These are phyloP conservation scores for Drosophila conformis DNA, from an alignment of 2,888 invertebrate genomes.

Conservation along the genomic window DNA sequence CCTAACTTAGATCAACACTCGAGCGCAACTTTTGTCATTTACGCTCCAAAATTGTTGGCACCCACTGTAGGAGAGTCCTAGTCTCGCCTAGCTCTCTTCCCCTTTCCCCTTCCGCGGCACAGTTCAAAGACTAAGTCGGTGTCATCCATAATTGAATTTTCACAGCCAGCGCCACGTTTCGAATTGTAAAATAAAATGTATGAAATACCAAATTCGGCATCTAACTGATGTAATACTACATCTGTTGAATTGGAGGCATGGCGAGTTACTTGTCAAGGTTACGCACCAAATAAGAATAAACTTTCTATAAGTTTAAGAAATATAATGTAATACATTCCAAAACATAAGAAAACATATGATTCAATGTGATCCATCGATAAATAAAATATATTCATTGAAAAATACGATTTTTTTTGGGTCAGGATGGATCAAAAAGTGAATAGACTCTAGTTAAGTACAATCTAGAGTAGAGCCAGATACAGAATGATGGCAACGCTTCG, in stretches of 20 bases:
- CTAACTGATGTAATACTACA: constrained; percentile 13
- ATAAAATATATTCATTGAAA: neutral
- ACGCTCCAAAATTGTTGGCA: constrained; percentile 70
- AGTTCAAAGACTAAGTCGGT: neutral
- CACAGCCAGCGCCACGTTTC: constrained; percentile 49
- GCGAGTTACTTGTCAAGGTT: constrained; percentile 22
- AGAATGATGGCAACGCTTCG: constrained; percentile 10
- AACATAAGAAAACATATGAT: neutral
- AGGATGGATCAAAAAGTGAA: constrained; percentile 1
- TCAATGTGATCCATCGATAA: neutral
- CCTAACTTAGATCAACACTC: constrained; percentile 75
- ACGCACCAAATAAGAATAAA: neutral
- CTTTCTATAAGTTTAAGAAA: too few relatives aligned
- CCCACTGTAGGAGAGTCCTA: neutral
- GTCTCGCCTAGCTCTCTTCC: constrained; percentile 1
- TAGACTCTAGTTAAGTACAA: neutral
- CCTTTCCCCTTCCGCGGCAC: constrained; percentile 3
- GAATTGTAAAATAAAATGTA: constrained; percentile 37
- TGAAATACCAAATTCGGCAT: constrained; percentile 33
- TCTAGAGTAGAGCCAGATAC: neutral
- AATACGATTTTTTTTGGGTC: neutral
- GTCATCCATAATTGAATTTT: constrained; percentile 74
- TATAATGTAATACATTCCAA: neutral
- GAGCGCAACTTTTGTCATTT: constrained; percentile 76
- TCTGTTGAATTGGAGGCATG: constrained; percentile 22